Evolutionary conservation across 30 jellyfish, hydroid and myxozoan species (phyloP).

Genomic region (Catostylus mosaicus): DNA sequence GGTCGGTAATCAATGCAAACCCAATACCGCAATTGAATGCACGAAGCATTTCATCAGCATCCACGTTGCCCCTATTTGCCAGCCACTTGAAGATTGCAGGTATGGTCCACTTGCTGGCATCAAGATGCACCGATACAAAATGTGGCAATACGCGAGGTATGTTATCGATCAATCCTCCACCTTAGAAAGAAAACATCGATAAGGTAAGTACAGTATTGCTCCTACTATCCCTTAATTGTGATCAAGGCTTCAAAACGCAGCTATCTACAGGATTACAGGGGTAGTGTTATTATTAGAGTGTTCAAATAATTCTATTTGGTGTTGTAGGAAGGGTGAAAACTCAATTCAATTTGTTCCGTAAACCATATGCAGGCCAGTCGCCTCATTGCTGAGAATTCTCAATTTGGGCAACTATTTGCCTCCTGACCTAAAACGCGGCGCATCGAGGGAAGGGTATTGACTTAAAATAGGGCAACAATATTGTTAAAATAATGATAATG

Average conservation of each 20-base stretch:
- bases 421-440: no score
- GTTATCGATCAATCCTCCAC: constrained; percentile 95
- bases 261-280: background rate
- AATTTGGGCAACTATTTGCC: no score
- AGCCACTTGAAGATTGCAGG: constrained; percentile 89
- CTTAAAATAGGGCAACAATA: no score
- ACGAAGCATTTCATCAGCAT: constrained; percentile 74
- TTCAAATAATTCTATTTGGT: no score
- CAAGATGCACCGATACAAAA: constrained; percentile 40
- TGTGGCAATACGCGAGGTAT: constrained; percentile 86
- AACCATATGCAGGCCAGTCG: no score
- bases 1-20: constrained; percentile 54
- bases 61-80: constrained; percentile 65
- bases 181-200: constrained; percentile 31
- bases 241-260: background rate
- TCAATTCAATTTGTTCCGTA: no score
- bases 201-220: background rate
- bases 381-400: no score
- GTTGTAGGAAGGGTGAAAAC: no score
- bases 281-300: no score
- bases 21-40: constrained; percentile 96
- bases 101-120: constrained; percentile 80
- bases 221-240: background rate
- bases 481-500: no score
- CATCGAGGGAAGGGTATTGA: no score